These are phyloP conservation scores for Echiichthys vipera DNA, from an alignment of 2,797 vertebrate genomes.

Conservation along the genomic window DNA sequence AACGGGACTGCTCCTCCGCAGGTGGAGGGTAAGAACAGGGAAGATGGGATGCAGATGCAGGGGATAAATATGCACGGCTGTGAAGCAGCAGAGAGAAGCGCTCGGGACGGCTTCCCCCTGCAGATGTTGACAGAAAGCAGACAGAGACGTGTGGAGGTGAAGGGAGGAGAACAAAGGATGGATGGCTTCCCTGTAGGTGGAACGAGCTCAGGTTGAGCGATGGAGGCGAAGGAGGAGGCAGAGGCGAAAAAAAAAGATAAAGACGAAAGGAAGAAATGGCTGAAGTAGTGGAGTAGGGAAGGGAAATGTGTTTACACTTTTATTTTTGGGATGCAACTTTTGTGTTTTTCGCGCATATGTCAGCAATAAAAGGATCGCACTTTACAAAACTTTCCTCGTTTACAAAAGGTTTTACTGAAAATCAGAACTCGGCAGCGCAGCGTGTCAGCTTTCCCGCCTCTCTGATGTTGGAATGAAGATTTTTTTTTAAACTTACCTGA, in stretches of 20 bases:
- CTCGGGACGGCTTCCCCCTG: constrained; percentile 23
- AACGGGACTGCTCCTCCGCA: not conserved
- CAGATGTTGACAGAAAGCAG: constrained; percentile 56
- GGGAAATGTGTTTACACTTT: not conserved
- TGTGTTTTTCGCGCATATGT: not conserved
- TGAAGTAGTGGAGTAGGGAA: not conserved
- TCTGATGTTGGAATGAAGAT: not conserved
- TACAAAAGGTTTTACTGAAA: not conserved
- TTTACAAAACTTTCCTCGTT: not conserved
- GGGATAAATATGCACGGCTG: constrained; percentile 11
- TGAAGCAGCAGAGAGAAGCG: constrained; percentile 9
- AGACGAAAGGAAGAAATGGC: constrained; percentile 20
- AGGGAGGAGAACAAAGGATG: constrained; percentile 31
- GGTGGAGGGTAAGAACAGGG: constrained; percentile 6
- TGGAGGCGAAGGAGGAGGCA: constrained; percentile 16
- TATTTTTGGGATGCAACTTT: not conserved
- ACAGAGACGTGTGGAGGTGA: constrained; percentile 28
- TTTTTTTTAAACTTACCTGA: too few species aligned
- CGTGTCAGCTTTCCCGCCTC: not conserved
- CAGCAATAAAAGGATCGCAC: not conserved
- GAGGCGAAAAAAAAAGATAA: constrained; percentile 25
- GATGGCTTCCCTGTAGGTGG: constrained; percentile 52
- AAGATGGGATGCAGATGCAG: not conserved
- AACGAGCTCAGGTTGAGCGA: constrained; percentile 21
- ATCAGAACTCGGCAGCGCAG: too few species aligned